These are phyloP conservation scores for Seladonia tumulorum DNA, from an alignment of 2,888 invertebrate genomes.

Conservation along the genomic window DNA sequence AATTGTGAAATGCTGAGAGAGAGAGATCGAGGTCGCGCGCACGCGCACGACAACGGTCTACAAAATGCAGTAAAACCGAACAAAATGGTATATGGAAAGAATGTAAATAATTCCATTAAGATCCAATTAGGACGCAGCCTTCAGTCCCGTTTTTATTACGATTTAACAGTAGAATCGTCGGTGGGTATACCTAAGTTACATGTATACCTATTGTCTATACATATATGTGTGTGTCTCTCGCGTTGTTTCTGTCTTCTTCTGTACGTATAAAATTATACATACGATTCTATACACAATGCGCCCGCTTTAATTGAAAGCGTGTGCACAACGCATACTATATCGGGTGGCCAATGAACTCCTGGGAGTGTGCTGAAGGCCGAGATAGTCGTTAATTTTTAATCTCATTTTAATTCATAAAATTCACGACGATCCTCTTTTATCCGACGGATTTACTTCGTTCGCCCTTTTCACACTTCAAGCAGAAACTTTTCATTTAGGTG, in stretches of 20 bases:
- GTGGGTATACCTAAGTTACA: constrained; percentile 48
- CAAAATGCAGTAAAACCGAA: background rate
- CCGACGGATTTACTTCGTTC: background rate
- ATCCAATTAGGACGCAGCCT: constrained; percentile 58
- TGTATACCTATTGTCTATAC: constrained; percentile 42
- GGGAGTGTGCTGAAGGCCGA: background rate
- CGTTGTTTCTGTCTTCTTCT: constrained; percentile 68
- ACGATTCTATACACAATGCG: constrained; percentile 59
- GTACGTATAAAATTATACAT: constrained; percentile 69
- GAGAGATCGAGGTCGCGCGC: background rate
- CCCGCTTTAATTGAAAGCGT: constrained; percentile 57
- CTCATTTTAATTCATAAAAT: background rate
- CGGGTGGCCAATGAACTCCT: constrained; percentile 29
- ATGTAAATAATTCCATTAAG: constrained; percentile 66
- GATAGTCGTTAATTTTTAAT: background rate
- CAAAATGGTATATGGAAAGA: constrained; percentile 18
- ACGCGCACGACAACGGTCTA: background rate
- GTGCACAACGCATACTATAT: constrained; percentile 52
- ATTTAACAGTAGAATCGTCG: constrained; percentile 58
- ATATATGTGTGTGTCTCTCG: constrained; percentile 66
- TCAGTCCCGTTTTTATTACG: constrained; percentile 72
- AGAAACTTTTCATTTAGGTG: background rate
- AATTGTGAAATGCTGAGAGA: constrained; percentile 33
- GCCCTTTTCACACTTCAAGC: background rate
- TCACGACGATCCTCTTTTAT: background rate